Evolutionary conservation across 2,113 vertebrate genomes (phyloP).

Genomic region (Crotalus horridus): DNA sequence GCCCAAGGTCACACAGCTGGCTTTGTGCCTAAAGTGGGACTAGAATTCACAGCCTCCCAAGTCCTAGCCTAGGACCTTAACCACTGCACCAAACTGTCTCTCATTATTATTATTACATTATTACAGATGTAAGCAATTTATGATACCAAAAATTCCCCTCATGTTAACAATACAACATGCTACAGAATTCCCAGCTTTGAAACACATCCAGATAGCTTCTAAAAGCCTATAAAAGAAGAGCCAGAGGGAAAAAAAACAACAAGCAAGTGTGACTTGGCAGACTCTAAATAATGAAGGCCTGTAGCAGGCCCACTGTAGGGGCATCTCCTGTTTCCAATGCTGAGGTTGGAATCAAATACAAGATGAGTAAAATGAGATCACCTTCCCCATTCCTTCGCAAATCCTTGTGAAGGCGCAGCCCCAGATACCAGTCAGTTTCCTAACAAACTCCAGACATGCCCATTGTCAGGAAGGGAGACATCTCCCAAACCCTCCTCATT

Average conservation of each 20-base stretch:
- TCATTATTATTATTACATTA: background rate
- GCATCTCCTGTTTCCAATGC: background rate
- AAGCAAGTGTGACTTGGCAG: background rate
- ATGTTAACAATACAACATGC: background rate
- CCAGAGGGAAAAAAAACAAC: background rate
- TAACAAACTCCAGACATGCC: conserved; percentile 48
- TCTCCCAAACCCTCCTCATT: conserved; percentile 28
- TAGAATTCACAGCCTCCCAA: background rate
- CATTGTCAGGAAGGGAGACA: conserved; percentile 27
- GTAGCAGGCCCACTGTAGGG: background rate
- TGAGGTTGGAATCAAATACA: background rate
- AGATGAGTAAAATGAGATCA: background rate
- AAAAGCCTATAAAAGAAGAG: background rate
- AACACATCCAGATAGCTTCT: background rate
- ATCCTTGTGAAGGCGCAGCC: background rate
- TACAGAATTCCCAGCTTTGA: background rate
- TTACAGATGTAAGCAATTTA: background rate
- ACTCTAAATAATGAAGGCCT: background rate
- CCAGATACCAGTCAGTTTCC: conserved; percentile 30
- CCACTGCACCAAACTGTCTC: background rate
- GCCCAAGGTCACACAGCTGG: background rate
- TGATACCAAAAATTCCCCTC: background rate
- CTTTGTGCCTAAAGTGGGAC: background rate
- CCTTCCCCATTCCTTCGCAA: background rate
- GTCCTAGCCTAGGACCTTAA: background rate